Conservation (phyloP, 2,888 invertebrate species). For the Nebria salina region DNA sequence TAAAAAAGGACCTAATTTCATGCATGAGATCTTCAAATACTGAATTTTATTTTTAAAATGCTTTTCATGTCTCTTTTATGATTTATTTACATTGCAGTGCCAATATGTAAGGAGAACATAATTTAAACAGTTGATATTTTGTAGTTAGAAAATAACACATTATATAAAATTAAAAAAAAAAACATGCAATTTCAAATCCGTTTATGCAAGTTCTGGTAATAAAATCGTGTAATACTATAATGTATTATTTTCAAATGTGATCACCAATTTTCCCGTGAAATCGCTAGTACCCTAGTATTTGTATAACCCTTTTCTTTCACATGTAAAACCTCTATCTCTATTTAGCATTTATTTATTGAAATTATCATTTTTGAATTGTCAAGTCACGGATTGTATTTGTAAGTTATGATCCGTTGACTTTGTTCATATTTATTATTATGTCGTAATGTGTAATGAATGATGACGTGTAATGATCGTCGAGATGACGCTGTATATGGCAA, state of each 20-base stretch:
- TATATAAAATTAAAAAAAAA: background rate
- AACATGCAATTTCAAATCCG: background rate
- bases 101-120: background rate
- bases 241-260: background rate
- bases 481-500: slow-evolving; percentile 53
- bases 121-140: background rate
- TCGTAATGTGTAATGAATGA: slow-evolving; percentile 53
- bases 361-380: slow-evolving; percentile 17
- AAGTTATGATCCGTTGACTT: slow-evolving; percentile 62
- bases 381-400: slow-evolving; percentile 61
- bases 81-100: background rate
- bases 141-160: background rate
- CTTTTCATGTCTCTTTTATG: background rate
- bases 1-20: no score
- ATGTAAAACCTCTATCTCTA: background rate
- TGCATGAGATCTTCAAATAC: no score
- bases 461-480: slow-evolving; percentile 54
- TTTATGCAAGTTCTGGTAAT: background rate
- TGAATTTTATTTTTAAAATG: no score
- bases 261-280: background rate
- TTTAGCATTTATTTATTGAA: slow-evolving; percentile 20
- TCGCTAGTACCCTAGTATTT: background rate
- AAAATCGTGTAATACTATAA: background rate
- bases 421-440: slow-evolving; percentile 48
- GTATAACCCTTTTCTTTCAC: background rate